Conservation (phyloP, 2,797 vertebrate genomes). For the Mormyrus hasselquistii region DNA sequence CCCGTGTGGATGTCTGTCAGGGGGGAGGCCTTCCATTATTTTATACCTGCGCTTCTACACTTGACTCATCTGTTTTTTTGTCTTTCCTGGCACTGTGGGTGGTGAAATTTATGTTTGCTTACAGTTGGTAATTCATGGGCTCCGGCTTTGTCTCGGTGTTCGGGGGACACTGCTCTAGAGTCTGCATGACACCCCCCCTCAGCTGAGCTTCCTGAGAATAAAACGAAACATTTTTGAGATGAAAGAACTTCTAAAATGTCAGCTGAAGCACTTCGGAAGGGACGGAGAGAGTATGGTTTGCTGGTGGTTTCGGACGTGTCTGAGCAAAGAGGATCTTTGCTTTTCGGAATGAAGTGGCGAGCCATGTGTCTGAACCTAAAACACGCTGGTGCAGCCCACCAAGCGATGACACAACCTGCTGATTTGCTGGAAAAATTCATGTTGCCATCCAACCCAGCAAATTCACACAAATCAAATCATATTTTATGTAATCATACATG, state of each 20-base stretch:
- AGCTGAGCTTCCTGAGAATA: neutral
- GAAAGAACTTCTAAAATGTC: constrained; percentile 6
- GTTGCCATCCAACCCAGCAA: neutral
- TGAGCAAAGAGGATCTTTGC: neutral
- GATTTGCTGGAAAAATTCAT: neutral
- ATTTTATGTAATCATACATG: neutral
- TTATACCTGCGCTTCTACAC: neutral
- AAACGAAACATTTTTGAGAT: neutral
- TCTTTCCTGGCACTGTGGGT: neutral
- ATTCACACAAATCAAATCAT: neutral
- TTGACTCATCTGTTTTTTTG: neutral
- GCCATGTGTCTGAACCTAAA: neutral
- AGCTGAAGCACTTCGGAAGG: neutral
- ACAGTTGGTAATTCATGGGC: neutral
- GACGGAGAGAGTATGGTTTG: neutral
- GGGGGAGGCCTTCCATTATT: neutral
- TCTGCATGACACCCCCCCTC: neutral
- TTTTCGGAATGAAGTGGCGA: neutral
- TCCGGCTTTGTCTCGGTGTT: neutral
- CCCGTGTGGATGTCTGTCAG: neutral
- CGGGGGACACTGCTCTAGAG: neutral
- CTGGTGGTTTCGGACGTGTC: neutral
- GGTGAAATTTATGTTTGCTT: neutral
- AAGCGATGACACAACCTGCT: neutral
- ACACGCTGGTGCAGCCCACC: neutral